A percentile compares a stretch with the other conserved stretches of the same genome.
Conservation (phyloP, 2,797 vertebrate genomes). For the Fratercula arctica region DNA sequence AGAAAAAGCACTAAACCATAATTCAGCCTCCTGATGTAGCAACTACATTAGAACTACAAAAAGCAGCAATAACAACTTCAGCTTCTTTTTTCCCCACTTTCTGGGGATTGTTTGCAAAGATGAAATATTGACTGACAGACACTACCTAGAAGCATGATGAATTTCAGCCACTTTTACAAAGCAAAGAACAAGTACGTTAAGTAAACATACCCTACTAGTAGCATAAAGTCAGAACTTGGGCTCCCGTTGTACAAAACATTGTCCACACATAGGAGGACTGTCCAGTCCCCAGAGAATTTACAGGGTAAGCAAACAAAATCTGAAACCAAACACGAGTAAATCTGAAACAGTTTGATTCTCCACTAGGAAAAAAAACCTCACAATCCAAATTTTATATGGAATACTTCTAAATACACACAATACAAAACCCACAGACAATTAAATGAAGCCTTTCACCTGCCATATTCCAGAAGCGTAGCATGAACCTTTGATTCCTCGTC, state of each 20-base stretch:
- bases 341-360: neutral
- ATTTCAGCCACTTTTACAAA: neutral
- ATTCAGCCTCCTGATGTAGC: neutral
- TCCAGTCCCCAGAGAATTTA: neutral
- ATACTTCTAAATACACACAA: neutral
- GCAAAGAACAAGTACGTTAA: neutral
- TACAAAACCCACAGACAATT: neutral
- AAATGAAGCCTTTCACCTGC: conserved; percentile 80
- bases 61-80: neutral
- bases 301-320: neutral
- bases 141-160: neutral
- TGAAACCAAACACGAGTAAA: neutral
- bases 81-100: neutral
- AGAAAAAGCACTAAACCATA: neutral
- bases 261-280: neutral
- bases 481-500: conserved; percentile 95
- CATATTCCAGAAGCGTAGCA: conserved; percentile 93
- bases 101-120: neutral
- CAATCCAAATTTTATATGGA: neutral
- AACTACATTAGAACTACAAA: neutral
- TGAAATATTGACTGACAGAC: neutral
- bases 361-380: neutral
- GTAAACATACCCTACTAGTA: neutral
- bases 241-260: neutral
- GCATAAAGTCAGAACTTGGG: neutral